A percentile compares a stretch with the other conserved stretches of the same genome.
Conservation (phyloP, 1,140 invertebrate species). For the Theocolax elegans region DNA sequence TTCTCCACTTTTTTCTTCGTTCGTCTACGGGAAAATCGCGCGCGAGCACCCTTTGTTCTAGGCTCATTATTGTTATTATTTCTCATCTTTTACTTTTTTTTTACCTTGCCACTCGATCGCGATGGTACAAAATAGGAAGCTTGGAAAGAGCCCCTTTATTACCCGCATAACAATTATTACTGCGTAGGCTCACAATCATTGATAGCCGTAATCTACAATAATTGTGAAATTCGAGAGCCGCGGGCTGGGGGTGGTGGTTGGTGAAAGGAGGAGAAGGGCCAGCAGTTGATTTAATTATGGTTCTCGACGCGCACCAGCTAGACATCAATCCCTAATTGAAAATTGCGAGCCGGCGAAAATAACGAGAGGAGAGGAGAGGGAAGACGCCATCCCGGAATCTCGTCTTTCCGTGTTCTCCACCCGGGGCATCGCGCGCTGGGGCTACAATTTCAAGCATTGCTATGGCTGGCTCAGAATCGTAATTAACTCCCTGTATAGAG, state of each 20-base stretch:
- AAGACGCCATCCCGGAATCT: background rate
- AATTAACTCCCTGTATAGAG: conserved; percentile 44
- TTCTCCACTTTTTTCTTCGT: background rate
- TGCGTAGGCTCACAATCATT: background rate
- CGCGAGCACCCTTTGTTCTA: background rate
- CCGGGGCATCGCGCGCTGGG: background rate
- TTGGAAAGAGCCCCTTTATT: background rate
- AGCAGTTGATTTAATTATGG: background rate
- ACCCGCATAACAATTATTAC: conserved; percentile 10
- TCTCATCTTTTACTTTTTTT: background rate
- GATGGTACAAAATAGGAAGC: background rate
- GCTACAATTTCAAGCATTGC: conserved; percentile 26
- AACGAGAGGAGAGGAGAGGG: background rate
- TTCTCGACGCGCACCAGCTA: background rate
- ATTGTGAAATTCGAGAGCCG: background rate
- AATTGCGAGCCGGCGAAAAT: background rate
- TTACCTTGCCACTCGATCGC: background rate
- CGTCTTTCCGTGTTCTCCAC: background rate
- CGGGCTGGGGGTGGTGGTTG: too few relatives aligned
- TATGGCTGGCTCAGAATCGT: conserved; percentile 42
- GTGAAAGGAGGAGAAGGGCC: too few relatives aligned
- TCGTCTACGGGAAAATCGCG: background rate
- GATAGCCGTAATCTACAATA: background rate
- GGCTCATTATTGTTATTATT: background rate
- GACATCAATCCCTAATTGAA: conserved; percentile 37